phyloP scores from a whole-genome alignment of 2,888 invertebrate species.

The Morpho deidamia region DNA sequence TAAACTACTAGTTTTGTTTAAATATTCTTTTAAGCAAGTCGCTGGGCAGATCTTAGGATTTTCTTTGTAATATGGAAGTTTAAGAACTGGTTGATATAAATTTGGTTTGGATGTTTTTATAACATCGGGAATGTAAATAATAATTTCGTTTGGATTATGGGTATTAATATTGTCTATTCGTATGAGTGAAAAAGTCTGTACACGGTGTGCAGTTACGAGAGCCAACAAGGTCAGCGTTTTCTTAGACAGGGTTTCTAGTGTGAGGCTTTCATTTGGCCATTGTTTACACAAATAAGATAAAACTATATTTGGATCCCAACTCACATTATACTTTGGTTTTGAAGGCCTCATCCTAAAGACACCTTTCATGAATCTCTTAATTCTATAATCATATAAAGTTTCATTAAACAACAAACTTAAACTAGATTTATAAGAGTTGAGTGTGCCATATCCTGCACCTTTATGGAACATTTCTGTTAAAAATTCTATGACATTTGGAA shows the following conservation, averaged over 20 bases:
- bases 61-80: too few species aligned
- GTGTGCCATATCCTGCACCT: slow-evolving; percentile 24
- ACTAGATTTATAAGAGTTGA: slow-evolving; percentile 32
- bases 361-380: slow-evolving; percentile 30
- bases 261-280: slow-evolving; percentile 18
- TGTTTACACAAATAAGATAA: slow-evolving; percentile 22
- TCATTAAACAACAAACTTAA: slow-evolving; percentile 27
- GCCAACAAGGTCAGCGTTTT: slow-evolving; percentile 28
- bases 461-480: slow-evolving; percentile 25
- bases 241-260: slow-evolving; percentile 26
- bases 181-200: slow-evolving; percentile 25
- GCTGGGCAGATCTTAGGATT: too few species aligned
- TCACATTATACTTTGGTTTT: slow-evolving; percentile 27
- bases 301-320: slow-evolving; percentile 31
- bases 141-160: too few species aligned
- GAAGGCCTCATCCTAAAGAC: slow-evolving; percentile 27
- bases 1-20: too few species aligned
- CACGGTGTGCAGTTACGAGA: slow-evolving; percentile 26
- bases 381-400: slow-evolving; percentile 21
- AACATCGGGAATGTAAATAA: too few species aligned
- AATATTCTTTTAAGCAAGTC: too few species aligned
- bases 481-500: slow-evolving; percentile 17
- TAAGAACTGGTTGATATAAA: too few species aligned
- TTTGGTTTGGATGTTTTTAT: too few species aligned
- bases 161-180: too few species aligned